A percentile compares a stretch with the other conserved stretches of the same genome.
These are phyloP conservation scores for Epinotia brunnichana DNA, from an alignment of 2,888 invertebrate species.

Conservation along the genomic window DNA sequence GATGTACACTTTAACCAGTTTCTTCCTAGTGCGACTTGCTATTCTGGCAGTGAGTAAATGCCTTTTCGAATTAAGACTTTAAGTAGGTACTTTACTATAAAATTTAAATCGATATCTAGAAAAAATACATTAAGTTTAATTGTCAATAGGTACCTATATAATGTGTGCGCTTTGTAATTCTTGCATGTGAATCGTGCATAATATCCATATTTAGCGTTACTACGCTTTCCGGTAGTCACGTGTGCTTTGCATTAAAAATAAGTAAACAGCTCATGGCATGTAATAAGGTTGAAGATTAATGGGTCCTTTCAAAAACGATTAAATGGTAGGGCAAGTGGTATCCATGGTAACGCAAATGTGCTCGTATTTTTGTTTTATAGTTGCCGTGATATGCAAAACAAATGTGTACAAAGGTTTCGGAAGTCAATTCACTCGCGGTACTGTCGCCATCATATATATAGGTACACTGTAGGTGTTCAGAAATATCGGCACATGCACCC, in stretches of 20 bases:
- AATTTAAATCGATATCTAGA: too few relatives aligned
- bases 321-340: background rate
- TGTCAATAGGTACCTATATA: too few relatives aligned
- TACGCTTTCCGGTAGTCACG: background rate
- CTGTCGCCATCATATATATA: too few relatives aligned
- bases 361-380: constrained; percentile 17
- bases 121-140: too few relatives aligned
- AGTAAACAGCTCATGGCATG: background rate
- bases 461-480: too few relatives aligned
- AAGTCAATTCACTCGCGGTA: background rate
- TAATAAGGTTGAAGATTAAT: constrained; percentile 1
- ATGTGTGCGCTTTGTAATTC: constrained; percentile 7
- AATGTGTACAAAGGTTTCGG: background rate
- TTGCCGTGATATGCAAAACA: constrained; percentile 2
- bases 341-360: background rate
- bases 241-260: background rate
- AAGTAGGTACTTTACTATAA: too few relatives aligned
- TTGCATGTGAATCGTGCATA: constrained; percentile 25
- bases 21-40: too few relatives aligned
- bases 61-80: too few relatives aligned
- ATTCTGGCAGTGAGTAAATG: too few relatives aligned
- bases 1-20: too few relatives aligned
- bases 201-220: constrained; percentile 8
- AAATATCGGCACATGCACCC: too few relatives aligned
- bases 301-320: background rate